Evolutionary conservation across 2,888 invertebrate species (phyloP), one percentile per base, ranked within the genome.

Genomic region (Xanthia togata): DNA sequence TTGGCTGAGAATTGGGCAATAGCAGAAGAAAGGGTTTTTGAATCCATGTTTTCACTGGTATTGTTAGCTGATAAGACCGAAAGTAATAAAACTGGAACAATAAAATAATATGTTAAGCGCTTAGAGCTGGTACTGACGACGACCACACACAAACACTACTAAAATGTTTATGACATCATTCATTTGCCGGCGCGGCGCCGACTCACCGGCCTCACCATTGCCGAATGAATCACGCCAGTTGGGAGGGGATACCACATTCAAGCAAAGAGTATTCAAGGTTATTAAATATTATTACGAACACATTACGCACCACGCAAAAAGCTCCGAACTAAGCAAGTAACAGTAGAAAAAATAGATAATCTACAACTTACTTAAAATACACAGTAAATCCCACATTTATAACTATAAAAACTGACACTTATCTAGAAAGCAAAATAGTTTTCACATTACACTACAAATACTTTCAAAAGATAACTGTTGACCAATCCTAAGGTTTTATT

Each of bases 1-100:
- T 94, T 95, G 0, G 96, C 94, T 31, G 96, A 95, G 89, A 96
- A 96, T 74, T 92, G 91, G 23, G 95, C 93, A 76, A 96, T 93
- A 53, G 94, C 90, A 50, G 93, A 90, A 70, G 95, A 92, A n/a
- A 96, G 82, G 38, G 91, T 89, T 88, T 94, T 94, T 57, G 93
- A 84, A 86, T 95, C 94, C 94, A 96, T 96, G 65, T 89, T 92
- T 84, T 89, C 83, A 67, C 87, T 73, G 62, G 85, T 87, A 79
- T 81, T 82, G 55, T 84, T 86, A 35, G 87, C 80, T 89, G 91
- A 83, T 59, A 91, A 79, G 57, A 89, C 82, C 76, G 91, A 80
- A 79, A 93, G 78, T 44, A 93, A 76, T 55, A 89, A 72, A 83
- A 91, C 93, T 94, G 91, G 67, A 93, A 94, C 87, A 90, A 88